Conservation (phyloP, 2,888 invertebrate genomes). For the Belgica antarctica region DNA sequence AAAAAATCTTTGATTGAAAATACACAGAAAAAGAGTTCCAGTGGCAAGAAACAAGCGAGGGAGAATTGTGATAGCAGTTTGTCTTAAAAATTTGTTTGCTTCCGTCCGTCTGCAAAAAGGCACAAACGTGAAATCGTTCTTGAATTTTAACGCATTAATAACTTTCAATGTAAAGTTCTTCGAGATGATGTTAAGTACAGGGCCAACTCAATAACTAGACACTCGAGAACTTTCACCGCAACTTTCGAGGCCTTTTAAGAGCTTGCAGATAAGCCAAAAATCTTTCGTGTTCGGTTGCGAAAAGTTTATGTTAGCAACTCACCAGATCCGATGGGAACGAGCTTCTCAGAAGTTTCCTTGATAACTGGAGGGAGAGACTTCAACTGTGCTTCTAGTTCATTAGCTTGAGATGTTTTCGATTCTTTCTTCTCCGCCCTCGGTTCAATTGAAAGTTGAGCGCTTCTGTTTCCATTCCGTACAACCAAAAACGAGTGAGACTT, state of each 20-base stretch:
- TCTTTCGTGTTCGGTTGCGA: background rate
- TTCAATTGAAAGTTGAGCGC: background rate
- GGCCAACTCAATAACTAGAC: too few relatives aligned
- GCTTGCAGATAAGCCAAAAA: background rate
- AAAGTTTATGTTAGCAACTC: background rate
- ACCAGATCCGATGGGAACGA: slow-evolving; percentile 18
- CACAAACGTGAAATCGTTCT: background rate
- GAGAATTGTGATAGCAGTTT: slow-evolving; percentile 9
- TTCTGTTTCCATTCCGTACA: slow-evolving; percentile 51
- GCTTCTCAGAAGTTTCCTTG: slow-evolving; percentile 2
- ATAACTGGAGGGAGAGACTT: too few relatives aligned
- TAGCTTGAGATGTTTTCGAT: slow-evolving; percentile 13
- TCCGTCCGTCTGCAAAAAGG: too few relatives aligned
- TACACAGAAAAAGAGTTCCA: background rate
- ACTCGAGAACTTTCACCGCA: too few relatives aligned
- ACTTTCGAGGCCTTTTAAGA: background rate
- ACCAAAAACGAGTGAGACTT: slow-evolving; percentile 55
- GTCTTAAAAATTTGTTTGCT: slow-evolving; percentile 4
- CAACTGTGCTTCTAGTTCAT: too few relatives aligned
- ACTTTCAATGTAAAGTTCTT: background rate
- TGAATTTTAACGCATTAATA: background rate
- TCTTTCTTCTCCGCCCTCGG: slow-evolving; percentile 2
- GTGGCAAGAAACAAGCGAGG: background rate
- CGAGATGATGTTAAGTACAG: too few relatives aligned
- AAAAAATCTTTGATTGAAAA: slow-evolving; percentile 22